Conservation (phyloP, 2,797 vertebrate species). For the Spea hammondii region DNA sequence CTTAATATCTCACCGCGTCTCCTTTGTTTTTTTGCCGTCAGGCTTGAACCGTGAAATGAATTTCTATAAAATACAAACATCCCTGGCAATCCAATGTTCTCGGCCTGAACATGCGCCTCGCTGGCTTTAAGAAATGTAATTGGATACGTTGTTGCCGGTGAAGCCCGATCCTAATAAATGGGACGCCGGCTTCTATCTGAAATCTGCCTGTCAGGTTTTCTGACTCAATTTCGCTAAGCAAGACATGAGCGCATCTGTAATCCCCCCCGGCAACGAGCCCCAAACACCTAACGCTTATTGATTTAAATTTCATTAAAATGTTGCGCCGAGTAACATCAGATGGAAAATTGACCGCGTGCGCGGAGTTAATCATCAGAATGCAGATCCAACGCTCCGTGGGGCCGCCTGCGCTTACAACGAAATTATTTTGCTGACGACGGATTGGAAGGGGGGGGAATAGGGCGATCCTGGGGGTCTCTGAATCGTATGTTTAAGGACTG, state of each 20-base stretch:
- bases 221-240: conserved; percentile 48
- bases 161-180: conserved; percentile 61
- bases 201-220: conserved; percentile 53
- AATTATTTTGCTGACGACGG: background rate
- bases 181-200: conserved; percentile 59
- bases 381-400: background rate
- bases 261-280: conserved; percentile 33
- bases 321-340: conserved; percentile 30
- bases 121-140: conserved; percentile 51
- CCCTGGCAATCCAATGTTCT: conserved; percentile 53
- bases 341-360: conserved; percentile 2
- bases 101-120: conserved; percentile 52
- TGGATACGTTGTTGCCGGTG: conserved; percentile 42
- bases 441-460: no score
- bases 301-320: conserved; percentile 51
- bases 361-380: conserved; percentile 9
- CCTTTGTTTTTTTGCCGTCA: conserved; percentile 32
- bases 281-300: conserved; percentile 48
- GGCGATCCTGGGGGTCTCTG: no score
- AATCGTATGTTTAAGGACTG: no score
- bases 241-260: conserved; percentile 43
- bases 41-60: conserved; percentile 66
- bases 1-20: conserved; percentile 60
- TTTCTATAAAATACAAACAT: conserved; percentile 63
- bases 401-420: background rate